Conservation (phyloP, 64 coral and sea anemone genomes). For the Anthopleura sola region DNA sequence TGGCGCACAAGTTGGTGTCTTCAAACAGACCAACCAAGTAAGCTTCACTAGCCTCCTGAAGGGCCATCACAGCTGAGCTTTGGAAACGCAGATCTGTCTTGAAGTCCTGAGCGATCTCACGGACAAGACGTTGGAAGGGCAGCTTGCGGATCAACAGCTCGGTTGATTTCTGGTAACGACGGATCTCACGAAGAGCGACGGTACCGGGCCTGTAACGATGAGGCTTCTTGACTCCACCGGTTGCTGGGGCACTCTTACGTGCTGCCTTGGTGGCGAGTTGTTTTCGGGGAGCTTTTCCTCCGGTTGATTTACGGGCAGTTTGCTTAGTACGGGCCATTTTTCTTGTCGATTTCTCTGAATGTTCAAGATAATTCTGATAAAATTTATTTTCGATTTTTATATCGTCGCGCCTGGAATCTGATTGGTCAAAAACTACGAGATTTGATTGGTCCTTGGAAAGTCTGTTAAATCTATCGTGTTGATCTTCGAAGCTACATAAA, state of each 20-base stretch:
- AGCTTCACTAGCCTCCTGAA: constrained; percentile 88
- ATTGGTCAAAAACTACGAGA: not conserved
- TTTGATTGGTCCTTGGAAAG: not conserved
- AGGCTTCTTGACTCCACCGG: constrained; percentile 70
- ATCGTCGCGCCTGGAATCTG: not conserved
- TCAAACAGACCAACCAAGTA: constrained; percentile 96
- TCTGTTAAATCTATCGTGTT: not conserved
- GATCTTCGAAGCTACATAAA: not conserved
- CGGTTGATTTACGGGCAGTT: constrained; percentile 62
- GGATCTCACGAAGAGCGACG: constrained; percentile 94
- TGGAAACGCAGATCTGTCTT: constrained; percentile 90
- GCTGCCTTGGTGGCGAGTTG: constrained; percentile 67
- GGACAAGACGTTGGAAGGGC: constrained; percentile 90
- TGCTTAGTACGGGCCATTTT: constrained; percentile 72
- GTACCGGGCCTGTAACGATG: constrained; percentile 95
- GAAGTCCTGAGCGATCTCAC: constrained; percentile 92
- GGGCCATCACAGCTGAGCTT: constrained; percentile 85
- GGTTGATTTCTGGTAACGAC: constrained; percentile 92
- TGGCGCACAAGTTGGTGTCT: constrained; percentile 98
- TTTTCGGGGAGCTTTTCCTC: constrained; percentile 71
- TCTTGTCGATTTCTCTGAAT: not conserved
- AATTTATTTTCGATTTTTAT: not conserved
- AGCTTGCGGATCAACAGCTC: constrained; percentile 89
- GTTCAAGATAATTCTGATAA: not conserved
- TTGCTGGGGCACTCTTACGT: constrained; percentile 67